These are phyloP conservation scores for Conus betulinus DNA, from an alignment of 1,140 invertebrate genomes.

Conservation along the genomic window DNA sequence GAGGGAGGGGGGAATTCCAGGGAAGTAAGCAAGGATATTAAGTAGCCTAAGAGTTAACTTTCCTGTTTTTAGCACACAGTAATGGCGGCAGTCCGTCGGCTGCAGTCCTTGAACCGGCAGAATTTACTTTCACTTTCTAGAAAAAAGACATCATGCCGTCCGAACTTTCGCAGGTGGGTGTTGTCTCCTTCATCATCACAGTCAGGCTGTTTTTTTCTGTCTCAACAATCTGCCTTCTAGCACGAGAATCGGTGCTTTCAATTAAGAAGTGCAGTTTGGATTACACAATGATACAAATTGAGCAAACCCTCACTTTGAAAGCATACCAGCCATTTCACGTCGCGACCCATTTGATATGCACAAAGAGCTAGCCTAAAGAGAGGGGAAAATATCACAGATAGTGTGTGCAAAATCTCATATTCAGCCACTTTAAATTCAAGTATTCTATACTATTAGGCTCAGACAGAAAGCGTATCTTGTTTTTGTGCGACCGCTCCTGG, in stretches of 20 bases:
- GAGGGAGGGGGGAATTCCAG: not conserved
- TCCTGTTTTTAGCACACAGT: not conserved
- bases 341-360: no score
- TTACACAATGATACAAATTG: no score
- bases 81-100: not conserved
- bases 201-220: not conserved
- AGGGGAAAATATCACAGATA: no score
- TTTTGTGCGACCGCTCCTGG: no score
- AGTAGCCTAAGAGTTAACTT: not conserved
- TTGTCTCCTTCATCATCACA: not conserved
- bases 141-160: not conserved
- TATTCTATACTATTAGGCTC: no score
- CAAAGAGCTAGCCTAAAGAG: no score
- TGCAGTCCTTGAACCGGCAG: not conserved
- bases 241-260: not conserved
- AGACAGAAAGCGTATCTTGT: no score
- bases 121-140: slow-evolving; percentile 10
- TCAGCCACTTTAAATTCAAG: no score
- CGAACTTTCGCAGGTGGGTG: not conserved
- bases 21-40: not conserved
- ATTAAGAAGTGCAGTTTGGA: not conserved
- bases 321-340: no score
- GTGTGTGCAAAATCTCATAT: no score
- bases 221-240: not conserved
- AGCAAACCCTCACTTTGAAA: no score